Percentiles rank a stretch among this genome's conserved stretches.
phyloP scores from a whole-genome alignment of 2,797 vertebrate genomes.

The Chelon auratus region DNA sequence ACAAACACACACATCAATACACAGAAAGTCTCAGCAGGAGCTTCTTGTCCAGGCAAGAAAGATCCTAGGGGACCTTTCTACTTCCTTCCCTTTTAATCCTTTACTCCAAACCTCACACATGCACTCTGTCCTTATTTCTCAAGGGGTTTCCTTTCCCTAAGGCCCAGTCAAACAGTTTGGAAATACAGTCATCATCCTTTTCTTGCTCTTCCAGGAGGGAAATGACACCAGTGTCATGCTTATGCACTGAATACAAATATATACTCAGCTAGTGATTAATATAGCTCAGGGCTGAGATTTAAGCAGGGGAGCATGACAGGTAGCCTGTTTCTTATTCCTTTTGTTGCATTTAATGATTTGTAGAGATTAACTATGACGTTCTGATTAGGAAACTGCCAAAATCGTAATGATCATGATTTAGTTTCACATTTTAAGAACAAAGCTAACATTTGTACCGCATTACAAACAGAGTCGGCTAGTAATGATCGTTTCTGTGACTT shows the following conservation, averaged over 20 bases:
- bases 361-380: neutral
- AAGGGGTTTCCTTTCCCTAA: neutral
- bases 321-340: neutral
- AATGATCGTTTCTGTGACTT: neutral
- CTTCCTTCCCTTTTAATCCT: constrained; percentile 40
- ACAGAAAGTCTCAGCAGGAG: constrained; percentile 63
- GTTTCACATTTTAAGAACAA: neutral
- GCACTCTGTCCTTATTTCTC: neutral
- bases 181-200: neutral
- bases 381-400: neutral
- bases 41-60: constrained; percentile 50
- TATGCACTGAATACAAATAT: constrained; percentile 3
- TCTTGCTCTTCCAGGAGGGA: neutral
- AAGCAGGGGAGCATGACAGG: no score
- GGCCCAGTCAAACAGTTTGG: constrained; percentile 10
- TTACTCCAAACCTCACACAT: constrained; percentile 6
- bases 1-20: constrained; percentile 46
- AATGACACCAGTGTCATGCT: constrained; percentile 6
- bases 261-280: neutral
- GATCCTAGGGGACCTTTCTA: constrained; percentile 23
- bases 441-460: no score
- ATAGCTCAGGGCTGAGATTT: no score
- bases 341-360: neutral
- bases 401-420: neutral
- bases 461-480: neutral